Conservation (phyloP, 1,140 invertebrate species). For the Drosophila pallidifrons region DNA sequence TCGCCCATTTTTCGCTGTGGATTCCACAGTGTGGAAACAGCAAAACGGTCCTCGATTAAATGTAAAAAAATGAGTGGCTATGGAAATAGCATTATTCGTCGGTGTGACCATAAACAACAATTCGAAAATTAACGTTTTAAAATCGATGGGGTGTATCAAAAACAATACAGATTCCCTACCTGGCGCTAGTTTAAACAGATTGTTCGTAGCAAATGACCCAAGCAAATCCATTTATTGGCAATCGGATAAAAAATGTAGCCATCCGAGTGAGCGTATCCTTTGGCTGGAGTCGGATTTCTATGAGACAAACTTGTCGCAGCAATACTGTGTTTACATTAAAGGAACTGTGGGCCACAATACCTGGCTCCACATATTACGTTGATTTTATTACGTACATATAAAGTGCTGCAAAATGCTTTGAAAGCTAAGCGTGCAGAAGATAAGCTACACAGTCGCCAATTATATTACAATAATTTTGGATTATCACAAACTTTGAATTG, state of each 20-base stretch:
- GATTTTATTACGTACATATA: conserved; percentile 16
- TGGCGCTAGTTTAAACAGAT: too few species aligned
- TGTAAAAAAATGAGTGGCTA: too few species aligned
- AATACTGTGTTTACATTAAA: conserved; percentile 51
- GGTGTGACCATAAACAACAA: too few species aligned
- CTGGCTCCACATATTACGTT: neutral
- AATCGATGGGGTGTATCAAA: too few species aligned
- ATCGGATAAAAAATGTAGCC: conserved; percentile 15
- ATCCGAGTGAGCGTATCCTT: conserved; percentile 1
- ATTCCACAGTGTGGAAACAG: too few species aligned
- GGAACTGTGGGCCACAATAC: conserved; percentile 37
- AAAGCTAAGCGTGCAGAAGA: conserved; percentile 16
- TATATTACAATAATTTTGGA: neutral
- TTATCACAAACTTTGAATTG: neutral
- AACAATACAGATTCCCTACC: too few species aligned
- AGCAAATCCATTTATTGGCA: conserved; percentile 15
- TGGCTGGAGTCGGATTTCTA: conserved; percentile 45
- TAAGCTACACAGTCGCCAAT: neutral
- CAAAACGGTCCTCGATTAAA: too few species aligned
- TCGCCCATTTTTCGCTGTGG: too few species aligned
- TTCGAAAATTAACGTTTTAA: too few species aligned
- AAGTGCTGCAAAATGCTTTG: conserved; percentile 32
- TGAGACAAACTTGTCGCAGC: conserved; percentile 31
- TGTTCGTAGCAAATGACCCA: conserved; percentile 30
- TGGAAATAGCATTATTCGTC: too few species aligned